Conservation (phyloP, 2,797 vertebrate species). For the Clarias pachynema region DNA sequence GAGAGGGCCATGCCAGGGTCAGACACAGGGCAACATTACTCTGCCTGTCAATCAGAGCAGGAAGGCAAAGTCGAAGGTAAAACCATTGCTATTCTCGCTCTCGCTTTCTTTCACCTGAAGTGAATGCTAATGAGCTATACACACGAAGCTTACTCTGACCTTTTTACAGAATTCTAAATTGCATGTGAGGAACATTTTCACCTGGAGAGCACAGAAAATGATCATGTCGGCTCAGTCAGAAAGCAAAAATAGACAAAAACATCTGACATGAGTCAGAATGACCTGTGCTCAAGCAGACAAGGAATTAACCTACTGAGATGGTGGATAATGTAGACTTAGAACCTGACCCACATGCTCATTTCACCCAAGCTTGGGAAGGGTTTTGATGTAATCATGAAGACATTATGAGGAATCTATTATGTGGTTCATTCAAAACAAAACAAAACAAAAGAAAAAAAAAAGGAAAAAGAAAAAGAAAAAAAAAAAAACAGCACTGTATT, state of each 20-base stretch:
- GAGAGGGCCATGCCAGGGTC: conserved; percentile 27
- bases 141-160: conserved; percentile 14
- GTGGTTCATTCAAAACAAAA: background rate
- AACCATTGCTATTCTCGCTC: conserved; percentile 21
- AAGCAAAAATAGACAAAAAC: conserved; percentile 26
- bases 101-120: conserved; percentile 14
- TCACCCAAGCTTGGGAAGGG: background rate
- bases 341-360: background rate
- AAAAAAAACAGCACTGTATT: background rate
- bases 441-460: background rate
- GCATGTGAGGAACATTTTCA: background rate
- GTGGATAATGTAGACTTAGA: conserved; percentile 19
- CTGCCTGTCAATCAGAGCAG: conserved; percentile 34
- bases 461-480: background rate
- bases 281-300: conserved; percentile 8
- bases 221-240: background rate
- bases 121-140: conserved; percentile 27
- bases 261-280: conserved; percentile 15
- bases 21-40: conserved; percentile 19
- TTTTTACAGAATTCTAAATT: background rate
- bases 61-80: conserved; percentile 28
- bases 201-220: background rate
- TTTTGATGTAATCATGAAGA: background rate
- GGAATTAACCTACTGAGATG: conserved; percentile 8
- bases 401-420: conserved; percentile 9